Evolutionary conservation across 1,140 invertebrate species (phyloP).

Genomic region (Drosophila subobscura): DNA sequence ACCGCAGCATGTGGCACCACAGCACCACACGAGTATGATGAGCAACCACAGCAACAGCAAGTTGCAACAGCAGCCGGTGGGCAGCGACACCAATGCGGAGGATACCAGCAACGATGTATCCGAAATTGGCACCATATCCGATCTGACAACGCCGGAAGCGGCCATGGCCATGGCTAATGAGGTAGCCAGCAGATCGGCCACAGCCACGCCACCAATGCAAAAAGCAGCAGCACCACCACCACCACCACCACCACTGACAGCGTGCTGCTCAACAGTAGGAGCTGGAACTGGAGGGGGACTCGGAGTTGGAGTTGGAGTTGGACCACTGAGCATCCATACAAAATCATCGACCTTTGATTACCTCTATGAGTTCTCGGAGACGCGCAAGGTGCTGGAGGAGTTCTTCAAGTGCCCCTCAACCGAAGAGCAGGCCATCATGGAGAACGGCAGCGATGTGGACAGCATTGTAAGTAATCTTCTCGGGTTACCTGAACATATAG

Average conservation of each 20-base stretch:
- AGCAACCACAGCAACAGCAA: conserved; percentile 60
- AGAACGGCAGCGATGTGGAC: conserved; percentile 81
- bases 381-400: conserved; percentile 95
- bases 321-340: conserved; percentile 83
- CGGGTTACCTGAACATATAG: too few relatives aligned
- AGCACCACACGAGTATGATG: conserved; percentile 42
- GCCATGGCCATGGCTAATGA: conserved; percentile 34
- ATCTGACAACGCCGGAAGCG: conserved; percentile 76
- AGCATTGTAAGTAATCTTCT: conserved; percentile 72
- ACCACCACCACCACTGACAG: conserved; percentile 27
- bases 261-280: neutral
- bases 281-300: neutral
- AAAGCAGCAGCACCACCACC: conserved; percentile 24
- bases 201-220: conserved; percentile 5
- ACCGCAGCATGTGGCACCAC: conserved; percentile 39
- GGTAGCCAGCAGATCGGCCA: conserved; percentile 27
- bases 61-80: conserved; percentile 35
- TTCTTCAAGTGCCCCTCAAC: conserved; percentile 92
- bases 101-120: conserved; percentile 83
- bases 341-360: conserved; percentile 90
- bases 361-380: conserved; percentile 95
- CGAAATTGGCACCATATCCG: conserved; percentile 82
- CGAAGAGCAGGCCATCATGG: conserved; percentile 85
- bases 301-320: neutral
- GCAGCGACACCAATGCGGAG: conserved; percentile 78